Evolutionary conservation across 2,113 vertebrate species (phyloP).

Genomic region (Ptyas mucosa): DNA sequence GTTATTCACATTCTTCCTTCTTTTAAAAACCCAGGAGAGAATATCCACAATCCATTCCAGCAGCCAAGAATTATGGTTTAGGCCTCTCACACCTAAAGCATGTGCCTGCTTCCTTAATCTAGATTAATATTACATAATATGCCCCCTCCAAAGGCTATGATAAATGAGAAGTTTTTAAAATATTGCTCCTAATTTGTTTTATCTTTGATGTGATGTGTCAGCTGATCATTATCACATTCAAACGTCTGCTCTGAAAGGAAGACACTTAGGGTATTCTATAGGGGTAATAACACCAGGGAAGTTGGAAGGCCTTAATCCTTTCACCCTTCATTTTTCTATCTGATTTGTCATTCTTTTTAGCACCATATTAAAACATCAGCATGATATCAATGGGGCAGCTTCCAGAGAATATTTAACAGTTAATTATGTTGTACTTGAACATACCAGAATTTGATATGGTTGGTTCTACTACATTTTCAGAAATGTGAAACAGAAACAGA

Average conservation of each 20-base stretch:
- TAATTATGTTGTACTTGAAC: not conserved
- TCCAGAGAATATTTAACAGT: not conserved
- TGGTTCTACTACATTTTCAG: not conserved
- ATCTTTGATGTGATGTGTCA: not conserved
- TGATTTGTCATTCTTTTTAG: not conserved
- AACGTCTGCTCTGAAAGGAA: conserved; percentile 45
- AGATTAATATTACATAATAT: not conserved
- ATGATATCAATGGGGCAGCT: not conserved
- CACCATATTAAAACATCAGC: not conserved
- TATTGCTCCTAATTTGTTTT: conserved; percentile 19
- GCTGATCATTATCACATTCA: conserved; percentile 39
- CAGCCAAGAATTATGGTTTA: not conserved
- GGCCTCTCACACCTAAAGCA: accelerated
- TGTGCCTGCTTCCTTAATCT: not conserved
- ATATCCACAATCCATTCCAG: conserved; percentile 7
- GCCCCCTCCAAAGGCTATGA: not conserved
- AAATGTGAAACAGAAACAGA: not conserved
- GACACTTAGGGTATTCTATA: conserved; percentile 19
- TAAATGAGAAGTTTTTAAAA: conserved; percentile 11
- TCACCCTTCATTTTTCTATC: not conserved
- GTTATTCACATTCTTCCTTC: conserved; percentile 32
- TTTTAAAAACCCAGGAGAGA: conserved; percentile 44
- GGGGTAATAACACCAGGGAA: not conserved
- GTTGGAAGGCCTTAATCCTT: conserved; percentile 27
- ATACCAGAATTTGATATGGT: not conserved